phyloP scores from a whole-genome alignment of 2,888 invertebrate species.

The Erebia aethiops region DNA sequence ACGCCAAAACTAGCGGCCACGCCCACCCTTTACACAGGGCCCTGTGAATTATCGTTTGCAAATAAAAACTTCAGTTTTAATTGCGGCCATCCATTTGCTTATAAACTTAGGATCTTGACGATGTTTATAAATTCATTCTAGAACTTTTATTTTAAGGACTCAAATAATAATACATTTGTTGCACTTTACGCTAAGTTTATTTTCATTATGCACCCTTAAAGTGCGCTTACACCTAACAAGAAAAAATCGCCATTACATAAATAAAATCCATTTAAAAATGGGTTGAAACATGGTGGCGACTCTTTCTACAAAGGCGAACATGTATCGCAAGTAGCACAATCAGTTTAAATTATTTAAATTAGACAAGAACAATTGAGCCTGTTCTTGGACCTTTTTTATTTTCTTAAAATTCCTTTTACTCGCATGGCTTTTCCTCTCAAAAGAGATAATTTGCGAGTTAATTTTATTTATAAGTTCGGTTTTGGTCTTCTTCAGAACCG shows the following conservation, averaged over 20 bases:
- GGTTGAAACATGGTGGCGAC: conserved; percentile 39
- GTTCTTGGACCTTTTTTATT: conserved; percentile 58
- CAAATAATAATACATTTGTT: conserved; percentile 39
- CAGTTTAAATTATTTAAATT: conserved; percentile 54
- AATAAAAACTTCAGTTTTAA: no score
- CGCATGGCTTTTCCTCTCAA: conserved; percentile 49
- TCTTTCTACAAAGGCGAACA: conserved; percentile 31
- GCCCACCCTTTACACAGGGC: no score
- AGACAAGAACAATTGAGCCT: conserved; percentile 64
- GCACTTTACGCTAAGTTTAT: conserved; percentile 75
- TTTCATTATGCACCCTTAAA: conserved; percentile 69
- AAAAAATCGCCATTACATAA: conserved; percentile 59
- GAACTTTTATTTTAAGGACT: not conserved
- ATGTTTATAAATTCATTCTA: no score
- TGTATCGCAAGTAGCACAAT: conserved; percentile 23
- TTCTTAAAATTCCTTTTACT: conserved; percentile 60
- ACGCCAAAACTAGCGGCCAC: no score
- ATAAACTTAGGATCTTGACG: no score
- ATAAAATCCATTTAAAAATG: conserved; percentile 51
- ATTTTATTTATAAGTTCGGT: conserved; percentile 53
- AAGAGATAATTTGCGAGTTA: conserved; percentile 51
- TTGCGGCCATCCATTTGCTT: no score
- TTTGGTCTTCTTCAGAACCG: conserved; percentile 53
- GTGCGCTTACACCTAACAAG: conserved; percentile 67
- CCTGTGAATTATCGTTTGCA: no score